phyloP scores from a whole-genome alignment of 2,113 vertebrate genomes.

The Verasper variegatus region DNA sequence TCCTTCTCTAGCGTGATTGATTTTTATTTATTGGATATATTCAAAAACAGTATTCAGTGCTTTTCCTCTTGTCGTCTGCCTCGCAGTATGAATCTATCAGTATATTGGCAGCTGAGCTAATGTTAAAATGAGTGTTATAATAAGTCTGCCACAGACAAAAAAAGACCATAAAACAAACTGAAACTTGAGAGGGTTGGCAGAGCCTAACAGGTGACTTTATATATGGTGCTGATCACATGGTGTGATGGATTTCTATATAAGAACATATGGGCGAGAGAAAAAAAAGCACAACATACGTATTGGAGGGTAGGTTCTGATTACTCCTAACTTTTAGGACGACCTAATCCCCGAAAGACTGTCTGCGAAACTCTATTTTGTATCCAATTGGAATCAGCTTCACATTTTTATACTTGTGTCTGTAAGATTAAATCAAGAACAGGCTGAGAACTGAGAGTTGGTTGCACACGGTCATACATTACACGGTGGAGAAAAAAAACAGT shows the following conservation, averaged over 20 bases:
- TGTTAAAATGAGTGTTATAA: constrained; percentile 49
- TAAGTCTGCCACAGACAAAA: constrained; percentile 31
- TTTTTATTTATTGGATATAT: neutral
- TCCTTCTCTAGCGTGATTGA: neutral
- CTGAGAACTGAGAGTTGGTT: neutral
- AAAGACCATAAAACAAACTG: constrained; percentile 55
- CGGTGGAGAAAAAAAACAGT: neutral
- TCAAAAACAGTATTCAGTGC: constrained; percentile 4
- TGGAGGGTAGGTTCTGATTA: neutral
- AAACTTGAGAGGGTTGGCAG: constrained; percentile 45
- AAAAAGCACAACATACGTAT: neutral
- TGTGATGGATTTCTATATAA: constrained; percentile 48
- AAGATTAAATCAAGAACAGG: neutral
- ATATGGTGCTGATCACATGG: constrained; percentile 47
- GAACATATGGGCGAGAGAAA: constrained; percentile 31
- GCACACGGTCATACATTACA: neutral
- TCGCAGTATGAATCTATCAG: constrained; percentile 3
- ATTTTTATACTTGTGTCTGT: neutral
- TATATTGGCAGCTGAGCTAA: constrained; percentile 25
- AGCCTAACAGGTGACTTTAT: constrained; percentile 54
- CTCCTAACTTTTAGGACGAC: neutral
- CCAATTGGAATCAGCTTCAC: neutral
- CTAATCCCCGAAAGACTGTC: neutral
- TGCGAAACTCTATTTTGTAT: neutral
- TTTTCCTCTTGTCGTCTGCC: neutral